A percentile compares a stretch with the other conserved stretches of the same genome.
Evolutionary conservation across 2,888 invertebrate species (phyloP).

Genomic region (Lissonota sp.): DNA sequence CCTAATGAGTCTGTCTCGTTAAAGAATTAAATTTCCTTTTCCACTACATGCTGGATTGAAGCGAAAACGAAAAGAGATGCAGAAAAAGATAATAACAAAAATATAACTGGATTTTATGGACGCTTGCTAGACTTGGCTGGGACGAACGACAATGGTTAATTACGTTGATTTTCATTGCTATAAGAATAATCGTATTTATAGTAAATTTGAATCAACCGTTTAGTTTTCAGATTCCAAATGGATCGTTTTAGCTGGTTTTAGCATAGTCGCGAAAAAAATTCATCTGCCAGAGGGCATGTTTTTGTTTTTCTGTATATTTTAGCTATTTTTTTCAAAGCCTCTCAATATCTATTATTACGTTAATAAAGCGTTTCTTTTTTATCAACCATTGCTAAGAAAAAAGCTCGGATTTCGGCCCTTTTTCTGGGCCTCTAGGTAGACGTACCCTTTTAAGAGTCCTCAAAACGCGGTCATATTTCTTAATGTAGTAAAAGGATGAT

Average conservation of each 20-base stretch:
- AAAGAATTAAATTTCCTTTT: slow-evolving; percentile 18
- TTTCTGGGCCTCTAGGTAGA: background rate
- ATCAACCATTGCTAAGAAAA: no score
- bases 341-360: no score
- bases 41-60: background rate
- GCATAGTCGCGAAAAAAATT: no score
- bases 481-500: background rate
- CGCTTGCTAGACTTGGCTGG: background rate
- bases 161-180: background rate
- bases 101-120: background rate
- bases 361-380: no score
- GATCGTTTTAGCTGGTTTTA: no score
- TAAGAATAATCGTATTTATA: background rate
- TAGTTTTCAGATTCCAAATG: background rate
- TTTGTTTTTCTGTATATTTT: no score
- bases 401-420: no score
- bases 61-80: background rate
- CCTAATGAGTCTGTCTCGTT: slow-evolving; percentile 51
- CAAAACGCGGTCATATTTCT: background rate
- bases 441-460: background rate
- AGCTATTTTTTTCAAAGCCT: no score
- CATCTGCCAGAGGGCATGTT: no score
- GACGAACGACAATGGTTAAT: background rate
- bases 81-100: background rate
- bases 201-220: background rate